phyloP scores from a whole-genome alignment of 2,797 vertebrate species.

The Anguilla marmorata region DNA sequence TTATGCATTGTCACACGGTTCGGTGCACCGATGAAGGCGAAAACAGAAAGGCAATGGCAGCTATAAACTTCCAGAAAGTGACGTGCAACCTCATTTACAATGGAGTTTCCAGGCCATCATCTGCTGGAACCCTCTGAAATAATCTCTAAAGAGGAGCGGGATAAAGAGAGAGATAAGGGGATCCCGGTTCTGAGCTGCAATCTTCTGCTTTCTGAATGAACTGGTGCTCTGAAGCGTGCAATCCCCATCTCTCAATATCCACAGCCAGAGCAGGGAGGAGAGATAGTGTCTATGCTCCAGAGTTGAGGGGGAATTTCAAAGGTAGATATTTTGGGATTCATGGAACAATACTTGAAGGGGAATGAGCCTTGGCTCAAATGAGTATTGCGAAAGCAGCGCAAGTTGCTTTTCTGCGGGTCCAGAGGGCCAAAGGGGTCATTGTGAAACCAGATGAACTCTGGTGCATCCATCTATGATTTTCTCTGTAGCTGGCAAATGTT shows the following conservation, averaged over 20 bases:
- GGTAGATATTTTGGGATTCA: conserved; percentile 5
- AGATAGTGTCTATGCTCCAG: conserved; percentile 7
- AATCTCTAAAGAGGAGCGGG: conserved; percentile 27
- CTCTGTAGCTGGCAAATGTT: neutral
- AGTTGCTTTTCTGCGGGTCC: neutral
- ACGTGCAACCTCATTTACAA: conserved; percentile 5
- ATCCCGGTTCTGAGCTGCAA: neutral
- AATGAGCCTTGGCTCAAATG: neutral
- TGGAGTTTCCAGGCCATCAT: conserved; percentile 6
- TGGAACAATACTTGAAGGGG: neutral
- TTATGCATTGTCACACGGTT: conserved; percentile 12
- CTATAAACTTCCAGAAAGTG: neutral
- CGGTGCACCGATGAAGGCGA: neutral
- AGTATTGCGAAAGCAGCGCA: neutral
- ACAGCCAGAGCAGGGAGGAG: neutral
- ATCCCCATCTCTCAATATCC: conserved; percentile 18
- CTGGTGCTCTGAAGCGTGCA: conserved; percentile 8
- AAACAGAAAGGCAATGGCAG: neutral
- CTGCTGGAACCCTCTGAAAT: neutral
- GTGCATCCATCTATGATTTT: neutral
- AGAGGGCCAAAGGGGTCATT: neutral
- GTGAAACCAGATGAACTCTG: neutral
- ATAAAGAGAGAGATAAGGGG: conserved; percentile 19
- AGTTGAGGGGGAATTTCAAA: neutral
- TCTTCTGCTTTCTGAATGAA: conserved; percentile 5